Percentiles rank a stretch among this genome's conserved stretches.
Conservation (phyloP, 2,888 invertebrate species). For the Drosophila kuntzei region DNA sequence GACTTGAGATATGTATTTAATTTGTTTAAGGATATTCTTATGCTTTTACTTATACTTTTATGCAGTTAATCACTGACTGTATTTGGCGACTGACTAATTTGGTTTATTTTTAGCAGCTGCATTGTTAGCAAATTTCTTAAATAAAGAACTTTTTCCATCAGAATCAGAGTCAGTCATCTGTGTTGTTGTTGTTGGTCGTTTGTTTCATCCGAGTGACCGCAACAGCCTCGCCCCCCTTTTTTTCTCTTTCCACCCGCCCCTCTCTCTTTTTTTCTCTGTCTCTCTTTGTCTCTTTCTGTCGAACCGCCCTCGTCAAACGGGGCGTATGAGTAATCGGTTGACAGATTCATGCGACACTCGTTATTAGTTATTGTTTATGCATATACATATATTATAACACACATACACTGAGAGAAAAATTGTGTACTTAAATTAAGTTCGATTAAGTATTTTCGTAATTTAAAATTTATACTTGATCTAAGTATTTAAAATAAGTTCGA, state of each 20-base stretch:
- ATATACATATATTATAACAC: background rate
- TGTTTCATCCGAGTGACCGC: slow-evolving; percentile 43
- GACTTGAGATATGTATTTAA: too few species aligned
- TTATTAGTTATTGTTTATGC: slow-evolving; percentile 68
- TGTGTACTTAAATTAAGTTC: too few species aligned
- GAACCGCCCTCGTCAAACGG: slow-evolving; percentile 28
- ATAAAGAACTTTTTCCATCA: slow-evolving; percentile 6
- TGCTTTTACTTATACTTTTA: background rate
- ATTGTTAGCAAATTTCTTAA: slow-evolving; percentile 35
- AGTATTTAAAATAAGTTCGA: too few species aligned
- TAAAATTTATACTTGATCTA: too few species aligned
- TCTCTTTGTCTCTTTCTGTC: background rate
- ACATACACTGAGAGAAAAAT: too few species aligned
- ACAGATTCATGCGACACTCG: slow-evolving; percentile 57
- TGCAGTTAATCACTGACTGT: slow-evolving; percentile 1
- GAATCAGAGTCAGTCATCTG: slow-evolving; percentile 39
- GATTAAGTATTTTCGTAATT: too few species aligned
- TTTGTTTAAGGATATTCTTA: background rate
- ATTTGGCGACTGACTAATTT: slow-evolving; percentile 13
- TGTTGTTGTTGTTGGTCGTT: slow-evolving; percentile 34
- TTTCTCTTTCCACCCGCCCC: background rate
- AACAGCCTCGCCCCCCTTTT: slow-evolving; percentile 1
- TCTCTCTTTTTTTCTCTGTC: background rate
- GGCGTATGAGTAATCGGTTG: slow-evolving; percentile 60
- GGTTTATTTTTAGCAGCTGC: slow-evolving; percentile 26